Base-by-base conservation (phyloP, 1,140 invertebrate genomes). In the Lasaia peninsularis region DNA sequence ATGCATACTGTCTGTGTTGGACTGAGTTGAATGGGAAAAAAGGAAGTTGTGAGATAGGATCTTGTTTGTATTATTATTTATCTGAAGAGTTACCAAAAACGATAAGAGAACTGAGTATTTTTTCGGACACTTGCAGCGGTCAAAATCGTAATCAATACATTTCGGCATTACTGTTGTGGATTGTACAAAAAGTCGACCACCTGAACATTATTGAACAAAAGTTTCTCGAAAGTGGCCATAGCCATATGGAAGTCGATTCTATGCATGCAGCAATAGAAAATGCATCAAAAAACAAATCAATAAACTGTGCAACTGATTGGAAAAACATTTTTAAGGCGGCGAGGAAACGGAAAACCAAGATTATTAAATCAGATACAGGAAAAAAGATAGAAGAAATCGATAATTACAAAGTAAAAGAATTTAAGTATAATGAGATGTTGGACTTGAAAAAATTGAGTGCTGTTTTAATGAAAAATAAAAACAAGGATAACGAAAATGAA, bases 261-360 rank as follows among this genome's bases (percentile, higher is more conserved):
- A 18, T 48, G 14, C 16, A 48, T 48, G 16, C 14, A 18, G 40
- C 40, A 18, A 49, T 49, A 24, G 20, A 49, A 21, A 24, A 20
- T 24, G 48, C 48, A 20, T 49, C 48, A 24, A 49, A 49, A 49
- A 49, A 49, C n/a, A 49, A 49, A 24, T 24, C 48, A 20, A 49
- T 49, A 24, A 49, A 48, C 20, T 18, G 40, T 21, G 16, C 20
- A 18, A 48, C 14, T 18, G 14, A 48, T 16, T 48, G 40, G 48
- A 49, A 49, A 21, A 49, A 49, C 10, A 49, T 49, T 49, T 24
- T 49, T 49, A 49, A 20, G 24, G 48, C 0, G 18, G 48, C 40
- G 18, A 48, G 40, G 40, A 48, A 48, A 21, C 6, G 20, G 14
- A 18, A 21, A 21, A 48, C 40, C 8, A 49, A 49, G 24, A 16